Base-by-base conservation (phyloP, 2,113 vertebrate genomes). In the Cebus imitator region DNA sequence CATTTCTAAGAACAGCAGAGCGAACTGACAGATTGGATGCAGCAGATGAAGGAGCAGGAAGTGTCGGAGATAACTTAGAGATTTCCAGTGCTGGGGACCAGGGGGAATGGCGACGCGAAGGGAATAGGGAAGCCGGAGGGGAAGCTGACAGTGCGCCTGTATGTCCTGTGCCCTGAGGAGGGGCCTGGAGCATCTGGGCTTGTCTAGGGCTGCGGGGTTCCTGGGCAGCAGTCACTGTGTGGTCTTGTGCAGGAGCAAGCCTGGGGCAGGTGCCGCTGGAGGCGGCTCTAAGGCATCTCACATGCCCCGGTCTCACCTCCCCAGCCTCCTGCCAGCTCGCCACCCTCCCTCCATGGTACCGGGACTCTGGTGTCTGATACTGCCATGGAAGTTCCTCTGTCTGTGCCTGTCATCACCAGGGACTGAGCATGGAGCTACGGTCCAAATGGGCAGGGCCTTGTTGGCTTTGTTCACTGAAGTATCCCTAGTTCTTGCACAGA, bases 1-100 rank as follows among this genome's bases (percentile, higher is more conserved):
- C 94, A 70, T 96, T 97, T 97, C 86, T 86, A 52, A 52, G 78
- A 90, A 25, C 16, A 2, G 83, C 82, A 87, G 86, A 58, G 8
- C 8, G 8, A 0, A 18, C 20, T 0, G 93, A 73, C 97, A 96
- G 91, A 87, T 84, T 72, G 96, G 68, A 5, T 20, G 2, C 2
- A 89, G 86, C 96, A 97, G 96, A 82, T 43, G 95, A 95, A 80
- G 94, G 95, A 97, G 78, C 93, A 12, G 94, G 45, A 43, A 57
- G 68, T 90, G 85, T 90, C 0, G 25, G 79, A 37, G 95, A 80
- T 87, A 88, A 83, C 89, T 72, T 57, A 0, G 48, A 94, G 96
- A 45, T 89, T 95, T 93, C 58, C 21, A 55, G 86, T 52, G 86
- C 7, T 0, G 21, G 80, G 57, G 72, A 6, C 89, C 30, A 37